Evolutionary conservation across 2,888 invertebrate genomes (phyloP).

Genomic region (Anodontia alba): DNA sequence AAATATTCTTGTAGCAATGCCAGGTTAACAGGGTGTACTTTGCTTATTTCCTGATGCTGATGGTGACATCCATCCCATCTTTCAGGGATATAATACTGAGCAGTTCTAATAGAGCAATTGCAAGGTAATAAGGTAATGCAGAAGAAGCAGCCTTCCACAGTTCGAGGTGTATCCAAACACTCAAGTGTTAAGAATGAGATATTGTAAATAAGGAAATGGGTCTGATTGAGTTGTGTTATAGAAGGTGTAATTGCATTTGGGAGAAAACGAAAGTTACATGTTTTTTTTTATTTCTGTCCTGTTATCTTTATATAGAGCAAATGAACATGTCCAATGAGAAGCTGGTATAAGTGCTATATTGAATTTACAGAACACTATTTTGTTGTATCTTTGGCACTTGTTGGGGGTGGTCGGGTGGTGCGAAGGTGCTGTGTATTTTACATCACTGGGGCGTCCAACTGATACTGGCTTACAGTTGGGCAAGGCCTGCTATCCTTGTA

Average conservation of each 20-base stretch:
- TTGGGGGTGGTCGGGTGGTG: too few relatives aligned
- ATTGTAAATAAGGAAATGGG: conserved; percentile 26
- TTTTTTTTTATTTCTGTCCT: not conserved
- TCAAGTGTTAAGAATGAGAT: conserved; percentile 6
- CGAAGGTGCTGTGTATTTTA: too few relatives aligned
- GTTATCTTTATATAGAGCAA: not conserved
- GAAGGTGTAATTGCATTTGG: not conserved
- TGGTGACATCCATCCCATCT: conserved; percentile 11
- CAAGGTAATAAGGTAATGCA: not conserved
- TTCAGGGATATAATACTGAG: not conserved
- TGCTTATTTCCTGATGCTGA: not conserved
- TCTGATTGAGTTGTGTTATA: conserved; percentile 10
- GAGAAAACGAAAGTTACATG: conserved; percentile 24
- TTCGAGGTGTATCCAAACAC: not conserved
- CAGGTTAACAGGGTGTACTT: not conserved
- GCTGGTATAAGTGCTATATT: not conserved
- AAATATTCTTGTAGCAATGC: not conserved
- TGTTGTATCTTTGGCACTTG: not conserved
- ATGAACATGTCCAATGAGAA: not conserved
- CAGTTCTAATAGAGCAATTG: not conserved
- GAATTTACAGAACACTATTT: not conserved
- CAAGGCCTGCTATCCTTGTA: too few relatives aligned
- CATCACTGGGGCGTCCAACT: too few relatives aligned
- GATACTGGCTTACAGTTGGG: too few relatives aligned
- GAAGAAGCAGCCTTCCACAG: not conserved